Conservation (phyloP, 1,140 invertebrate genomes). For the Parapsyche elsis region DNA sequence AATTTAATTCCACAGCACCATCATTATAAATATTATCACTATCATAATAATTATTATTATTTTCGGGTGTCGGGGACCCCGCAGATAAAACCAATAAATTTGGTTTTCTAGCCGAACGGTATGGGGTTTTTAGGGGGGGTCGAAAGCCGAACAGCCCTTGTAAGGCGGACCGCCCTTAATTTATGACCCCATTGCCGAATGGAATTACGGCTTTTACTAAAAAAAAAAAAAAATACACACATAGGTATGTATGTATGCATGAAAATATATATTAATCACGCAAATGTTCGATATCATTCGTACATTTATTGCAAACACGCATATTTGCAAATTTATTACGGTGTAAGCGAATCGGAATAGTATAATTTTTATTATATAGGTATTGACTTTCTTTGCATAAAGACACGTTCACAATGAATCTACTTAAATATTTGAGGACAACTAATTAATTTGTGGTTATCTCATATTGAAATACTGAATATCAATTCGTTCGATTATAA, state of each 20-base stretch:
- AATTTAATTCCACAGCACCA: slow-evolving; percentile 48
- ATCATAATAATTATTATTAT: slow-evolving; percentile 33
- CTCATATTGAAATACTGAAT: too few relatives aligned
- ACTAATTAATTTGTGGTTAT: too few relatives aligned
- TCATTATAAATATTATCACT: slow-evolving; percentile 48
- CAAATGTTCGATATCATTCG: slow-evolving; percentile 15
- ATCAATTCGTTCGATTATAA: too few relatives aligned
- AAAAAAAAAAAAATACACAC: not conserved
- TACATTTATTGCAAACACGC: slow-evolving; percentile 19
- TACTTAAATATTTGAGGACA: too few relatives aligned
- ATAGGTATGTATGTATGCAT: not conserved
- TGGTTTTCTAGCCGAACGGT: slow-evolving; percentile 35
- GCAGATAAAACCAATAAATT: slow-evolving; percentile 55
- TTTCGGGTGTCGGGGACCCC: not conserved
- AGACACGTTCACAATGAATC: too few relatives aligned
- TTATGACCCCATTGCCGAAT: slow-evolving; percentile 38
- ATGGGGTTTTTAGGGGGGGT: not conserved
- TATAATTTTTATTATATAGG: too few relatives aligned
- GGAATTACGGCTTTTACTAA: slow-evolving; percentile 29
- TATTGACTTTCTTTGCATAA: too few relatives aligned
- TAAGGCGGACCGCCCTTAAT: slow-evolving; percentile 41
- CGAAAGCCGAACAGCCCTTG: slow-evolving; percentile 29
- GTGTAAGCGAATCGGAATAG: not conserved
- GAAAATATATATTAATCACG: slow-evolving; percentile 7
- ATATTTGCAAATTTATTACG: not conserved